Evolutionary conservation across 1,140 invertebrate species (phyloP).

Genomic region (Daktulosphaira vitifoliae): DNA sequence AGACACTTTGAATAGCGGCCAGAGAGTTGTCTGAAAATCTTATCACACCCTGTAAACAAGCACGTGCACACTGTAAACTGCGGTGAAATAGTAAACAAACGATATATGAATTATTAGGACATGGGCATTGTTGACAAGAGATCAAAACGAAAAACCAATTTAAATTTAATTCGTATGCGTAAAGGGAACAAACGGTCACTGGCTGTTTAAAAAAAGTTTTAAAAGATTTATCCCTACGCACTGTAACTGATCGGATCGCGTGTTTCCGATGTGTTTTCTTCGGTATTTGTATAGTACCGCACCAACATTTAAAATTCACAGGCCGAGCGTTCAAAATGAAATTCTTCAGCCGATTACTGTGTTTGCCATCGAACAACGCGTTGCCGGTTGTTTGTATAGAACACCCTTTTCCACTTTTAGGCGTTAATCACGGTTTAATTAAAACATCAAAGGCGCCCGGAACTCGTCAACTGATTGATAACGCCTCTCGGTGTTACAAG

Average conservation of each 20-base stretch:
- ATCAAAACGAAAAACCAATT: background rate
- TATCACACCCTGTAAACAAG: constrained; percentile 36
- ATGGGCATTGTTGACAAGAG: background rate
- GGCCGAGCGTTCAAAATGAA: constrained; percentile 4
- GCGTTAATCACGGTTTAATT: constrained; percentile 32
- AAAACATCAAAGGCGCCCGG: constrained; percentile 25
- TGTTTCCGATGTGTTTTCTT: constrained; percentile 12
- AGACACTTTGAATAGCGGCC: constrained; percentile 36
- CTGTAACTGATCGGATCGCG: background rate
- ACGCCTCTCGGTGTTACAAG: constrained; percentile 16
- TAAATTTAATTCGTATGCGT: constrained; percentile 3
- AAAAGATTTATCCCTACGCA: background rate
- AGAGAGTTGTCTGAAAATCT: constrained; percentile 25
- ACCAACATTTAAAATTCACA: constrained; percentile 8
- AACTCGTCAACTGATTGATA: background rate
- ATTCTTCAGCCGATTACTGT: constrained; percentile 1
- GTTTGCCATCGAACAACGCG: background rate
- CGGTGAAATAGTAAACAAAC: too few species aligned
- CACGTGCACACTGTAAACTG: background rate
- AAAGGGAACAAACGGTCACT: background rate
- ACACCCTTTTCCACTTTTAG: background rate
- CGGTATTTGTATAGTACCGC: constrained; percentile 23
- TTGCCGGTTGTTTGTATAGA: constrained; percentile 13
- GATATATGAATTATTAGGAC: too few species aligned
- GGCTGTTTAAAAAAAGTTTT: background rate